Conservation (phyloP, 1,140 invertebrate species). For the Trachelipus rathkii region DNA sequence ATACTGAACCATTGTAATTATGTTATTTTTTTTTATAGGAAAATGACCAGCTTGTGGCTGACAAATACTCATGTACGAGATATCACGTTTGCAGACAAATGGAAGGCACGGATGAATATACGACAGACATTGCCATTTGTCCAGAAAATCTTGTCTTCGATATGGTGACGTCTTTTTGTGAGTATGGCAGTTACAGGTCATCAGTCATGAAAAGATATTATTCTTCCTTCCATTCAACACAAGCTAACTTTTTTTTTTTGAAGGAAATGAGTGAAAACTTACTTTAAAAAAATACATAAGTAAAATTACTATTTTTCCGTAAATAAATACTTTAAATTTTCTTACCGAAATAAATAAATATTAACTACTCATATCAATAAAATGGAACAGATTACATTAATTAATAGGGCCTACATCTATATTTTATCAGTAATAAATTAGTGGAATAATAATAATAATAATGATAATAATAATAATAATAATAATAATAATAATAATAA, state of each 20-base stretch:
- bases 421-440: background rate
- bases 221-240: too few relatives aligned
- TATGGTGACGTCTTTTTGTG: conserved; percentile 34
- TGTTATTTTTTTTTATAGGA: conserved; percentile 7
- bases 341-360: too few relatives aligned
- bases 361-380: too few relatives aligned
- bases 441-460: background rate
- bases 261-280: too few relatives aligned
- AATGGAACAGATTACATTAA: too few relatives aligned
- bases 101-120: conserved; percentile 19
- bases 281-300: too few relatives aligned
- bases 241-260: too few relatives aligned
- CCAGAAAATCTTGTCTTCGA: conserved; percentile 30
- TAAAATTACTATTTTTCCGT: too few relatives aligned
- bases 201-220: too few relatives aligned
- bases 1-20: too few relatives aligned
- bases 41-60: conserved; percentile 20
- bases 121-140: conserved; percentile 36
- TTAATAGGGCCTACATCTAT: too few relatives aligned
- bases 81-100: conserved; percentile 30
- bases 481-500: background rate
- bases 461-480: background rate
- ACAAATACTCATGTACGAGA: conserved; percentile 35
- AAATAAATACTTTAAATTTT: too few relatives aligned
- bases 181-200: background rate